phyloP scores from a whole-genome alignment of 2,113 vertebrate genomes.

The Hemichromis elongatus region DNA sequence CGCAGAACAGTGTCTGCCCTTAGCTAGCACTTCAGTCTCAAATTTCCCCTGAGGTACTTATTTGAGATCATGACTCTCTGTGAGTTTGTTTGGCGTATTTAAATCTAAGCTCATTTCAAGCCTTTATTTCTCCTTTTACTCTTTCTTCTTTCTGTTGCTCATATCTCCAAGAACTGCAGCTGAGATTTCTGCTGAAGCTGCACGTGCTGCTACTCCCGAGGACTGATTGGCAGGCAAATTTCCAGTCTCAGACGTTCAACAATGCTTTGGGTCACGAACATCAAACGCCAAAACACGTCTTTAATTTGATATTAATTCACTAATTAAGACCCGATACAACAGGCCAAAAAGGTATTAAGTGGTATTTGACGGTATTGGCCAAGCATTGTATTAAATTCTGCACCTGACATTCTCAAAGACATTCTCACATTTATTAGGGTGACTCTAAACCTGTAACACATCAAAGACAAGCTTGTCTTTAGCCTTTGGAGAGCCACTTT shows the following conservation, averaged over 20 bases:
- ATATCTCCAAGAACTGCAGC: not conserved
- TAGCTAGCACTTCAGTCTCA: not conserved
- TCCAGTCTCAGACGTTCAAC: not conserved
- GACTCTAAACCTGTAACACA: not conserved
- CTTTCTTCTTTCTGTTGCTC: not conserved
- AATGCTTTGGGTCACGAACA: not conserved
- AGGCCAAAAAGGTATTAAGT: not conserved
- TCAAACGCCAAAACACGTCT: not conserved
- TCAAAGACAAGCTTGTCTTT: not conserved
- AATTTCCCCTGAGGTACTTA: not conserved
- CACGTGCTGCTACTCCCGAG: not conserved
- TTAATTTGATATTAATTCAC: not conserved
- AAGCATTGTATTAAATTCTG: not conserved
- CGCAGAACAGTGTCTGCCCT: not conserved
- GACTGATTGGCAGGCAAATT: not conserved
- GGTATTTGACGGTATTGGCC: not conserved
- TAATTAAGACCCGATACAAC: not conserved
- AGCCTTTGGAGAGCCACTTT: not conserved
- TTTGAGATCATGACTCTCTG: not conserved
- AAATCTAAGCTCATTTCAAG: not conserved
- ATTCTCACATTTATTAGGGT: not conserved
- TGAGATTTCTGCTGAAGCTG: not conserved
- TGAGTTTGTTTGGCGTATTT: not conserved
- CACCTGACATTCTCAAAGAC: not conserved
- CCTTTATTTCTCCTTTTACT: not conserved